A percentile compares a stretch with the other conserved stretches of the same genome.
Conservation (phyloP, 2,113 vertebrate species). For the Epinephelus lanceolatus region DNA sequence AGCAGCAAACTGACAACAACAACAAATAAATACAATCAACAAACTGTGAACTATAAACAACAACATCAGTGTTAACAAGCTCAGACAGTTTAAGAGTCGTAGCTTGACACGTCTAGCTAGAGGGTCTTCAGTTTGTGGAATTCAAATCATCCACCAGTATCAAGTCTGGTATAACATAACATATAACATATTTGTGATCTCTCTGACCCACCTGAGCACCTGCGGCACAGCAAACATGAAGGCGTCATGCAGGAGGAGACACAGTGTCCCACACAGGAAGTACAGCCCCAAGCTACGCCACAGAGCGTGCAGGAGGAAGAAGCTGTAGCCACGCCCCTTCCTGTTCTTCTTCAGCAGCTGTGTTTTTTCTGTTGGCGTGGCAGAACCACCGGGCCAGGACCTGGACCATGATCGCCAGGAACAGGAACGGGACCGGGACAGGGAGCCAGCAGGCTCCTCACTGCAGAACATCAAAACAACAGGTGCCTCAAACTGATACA, state of each 20-base stretch:
- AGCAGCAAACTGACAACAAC: constrained; percentile 85
- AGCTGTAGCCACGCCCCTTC: constrained; percentile 30
- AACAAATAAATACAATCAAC: neutral
- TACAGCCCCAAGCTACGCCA: constrained; percentile 81
- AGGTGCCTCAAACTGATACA: too few species aligned
- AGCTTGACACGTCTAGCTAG: too few species aligned
- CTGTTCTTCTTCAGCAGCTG: constrained; percentile 77
- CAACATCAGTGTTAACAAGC: neutral
- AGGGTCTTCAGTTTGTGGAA: too few species aligned
- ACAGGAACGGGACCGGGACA: constrained; percentile 1
- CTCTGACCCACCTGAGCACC: constrained; percentile 86
- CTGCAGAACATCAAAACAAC: constrained; percentile 55
- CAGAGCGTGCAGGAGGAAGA: constrained; percentile 80
- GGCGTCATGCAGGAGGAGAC: constrained; percentile 85
- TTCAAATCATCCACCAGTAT: too few species aligned
- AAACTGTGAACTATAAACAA: neutral
- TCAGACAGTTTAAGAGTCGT: too few species aligned
- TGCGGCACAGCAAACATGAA: constrained; percentile 89
- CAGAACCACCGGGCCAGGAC: neutral
- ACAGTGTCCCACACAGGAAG: constrained; percentile 87
- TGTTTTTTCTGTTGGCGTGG: constrained; percentile 71
- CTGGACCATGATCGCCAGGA: constrained; percentile 10
- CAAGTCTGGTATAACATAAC: too few species aligned
- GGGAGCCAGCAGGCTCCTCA: neutral
- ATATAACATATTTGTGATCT: neutral